Percentiles rank a stretch among this genome's conserved stretches.
phyloP scores from a whole-genome alignment of 2,797 vertebrate genomes.

The Hirundo rustica region DNA sequence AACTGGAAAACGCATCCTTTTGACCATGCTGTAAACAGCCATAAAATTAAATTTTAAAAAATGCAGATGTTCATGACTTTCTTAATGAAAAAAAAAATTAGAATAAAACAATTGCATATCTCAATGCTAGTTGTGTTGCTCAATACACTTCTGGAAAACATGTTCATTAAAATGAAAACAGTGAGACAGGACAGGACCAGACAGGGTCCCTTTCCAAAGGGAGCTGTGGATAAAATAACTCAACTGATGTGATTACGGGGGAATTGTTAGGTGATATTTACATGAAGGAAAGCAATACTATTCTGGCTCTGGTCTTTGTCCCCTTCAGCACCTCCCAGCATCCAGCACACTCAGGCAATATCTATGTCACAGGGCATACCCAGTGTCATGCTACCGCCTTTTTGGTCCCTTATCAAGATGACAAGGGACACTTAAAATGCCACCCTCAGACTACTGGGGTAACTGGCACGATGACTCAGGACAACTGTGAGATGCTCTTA shows the following conservation, averaged over 20 bases:
- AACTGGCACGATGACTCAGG: not conserved
- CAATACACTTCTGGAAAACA: not conserved
- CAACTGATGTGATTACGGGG: accelerated
- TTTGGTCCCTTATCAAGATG: constrained; percentile 7
- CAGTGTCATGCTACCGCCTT: not conserved
- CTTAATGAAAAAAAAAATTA: not conserved
- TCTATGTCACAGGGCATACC: not conserved
- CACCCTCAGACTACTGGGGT: not conserved
- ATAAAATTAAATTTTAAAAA: not conserved
- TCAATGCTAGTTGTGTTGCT: not conserved
- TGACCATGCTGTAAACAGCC: not conserved
- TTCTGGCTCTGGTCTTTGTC: not conserved
- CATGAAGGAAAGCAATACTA: not conserved
- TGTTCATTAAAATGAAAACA: not conserved
- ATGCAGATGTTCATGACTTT: not conserved
- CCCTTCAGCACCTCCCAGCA: not conserved
- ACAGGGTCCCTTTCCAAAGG: not conserved
- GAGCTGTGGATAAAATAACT: not conserved
- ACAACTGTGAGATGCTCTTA: not conserved
- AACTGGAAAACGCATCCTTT: not conserved
- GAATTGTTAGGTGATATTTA: not conserved
- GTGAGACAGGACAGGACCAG: not conserved
- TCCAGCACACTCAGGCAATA: not conserved
- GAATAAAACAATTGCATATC: not conserved
- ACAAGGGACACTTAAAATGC: constrained; percentile 9